Evolutionary conservation across 1,140 invertebrate species (phyloP).

Genomic region (Sycophaga agraensis): DNA sequence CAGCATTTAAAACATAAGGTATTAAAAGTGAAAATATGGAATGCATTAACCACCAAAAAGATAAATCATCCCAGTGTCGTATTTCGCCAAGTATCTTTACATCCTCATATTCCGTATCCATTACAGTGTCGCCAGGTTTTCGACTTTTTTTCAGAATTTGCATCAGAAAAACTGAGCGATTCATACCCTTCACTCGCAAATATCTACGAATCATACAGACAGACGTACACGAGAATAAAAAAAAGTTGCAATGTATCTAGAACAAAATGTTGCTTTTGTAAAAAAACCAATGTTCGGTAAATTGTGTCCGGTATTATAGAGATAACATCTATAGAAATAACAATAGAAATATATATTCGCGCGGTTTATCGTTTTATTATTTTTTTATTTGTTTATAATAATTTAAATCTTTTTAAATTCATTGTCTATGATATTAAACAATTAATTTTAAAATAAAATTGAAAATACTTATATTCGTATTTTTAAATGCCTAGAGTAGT

Average conservation of each 20-base stretch:
- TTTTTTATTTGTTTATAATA: too few relatives aligned
- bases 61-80: slow-evolving; percentile 14
- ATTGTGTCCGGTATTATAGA: too few relatives aligned
- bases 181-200: slow-evolving; percentile 23
- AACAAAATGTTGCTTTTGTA: slow-evolving; percentile 4
- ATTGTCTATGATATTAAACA: too few relatives aligned
- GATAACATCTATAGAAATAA: too few relatives aligned
- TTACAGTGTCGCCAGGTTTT: slow-evolving; percentile 9
- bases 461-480: too few relatives aligned
- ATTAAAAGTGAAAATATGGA: slow-evolving; percentile 1
- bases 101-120: slow-evolving; percentile 23
- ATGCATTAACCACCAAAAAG: neutral
- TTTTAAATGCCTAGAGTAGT: too few relatives aligned
- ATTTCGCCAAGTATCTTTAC: slow-evolving; percentile 19
- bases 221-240: slow-evolving; percentile 15
- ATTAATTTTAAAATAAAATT: too few relatives aligned
- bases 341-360: too few relatives aligned
- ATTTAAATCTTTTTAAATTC: too few relatives aligned
- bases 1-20: too few relatives aligned
- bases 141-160: slow-evolving; percentile 17
- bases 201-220: neutral
- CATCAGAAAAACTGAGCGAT: slow-evolving; percentile 17
- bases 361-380: too few relatives aligned
- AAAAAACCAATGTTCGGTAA: neutral
- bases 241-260: slow-evolving; percentile 4